phyloP scores from a whole-genome alignment of 2,113 vertebrate genomes.

The Verasper variegatus region DNA sequence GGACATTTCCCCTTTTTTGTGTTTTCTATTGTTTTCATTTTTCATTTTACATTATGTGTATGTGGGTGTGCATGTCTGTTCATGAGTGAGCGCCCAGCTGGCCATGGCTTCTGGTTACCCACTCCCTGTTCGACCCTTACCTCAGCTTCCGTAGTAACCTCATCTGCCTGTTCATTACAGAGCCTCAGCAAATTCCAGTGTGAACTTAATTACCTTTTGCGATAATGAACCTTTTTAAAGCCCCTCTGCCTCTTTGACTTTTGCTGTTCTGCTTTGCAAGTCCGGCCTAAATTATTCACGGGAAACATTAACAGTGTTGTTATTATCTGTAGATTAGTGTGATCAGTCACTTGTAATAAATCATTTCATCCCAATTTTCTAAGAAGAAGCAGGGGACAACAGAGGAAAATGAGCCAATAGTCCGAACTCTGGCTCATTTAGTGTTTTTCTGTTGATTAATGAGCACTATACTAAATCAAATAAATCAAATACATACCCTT shows the following conservation, averaged over 20 bases:
- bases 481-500: neutral
- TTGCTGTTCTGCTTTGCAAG: neutral
- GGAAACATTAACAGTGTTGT: neutral
- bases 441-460: neutral
- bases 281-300: neutral
- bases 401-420: neutral
- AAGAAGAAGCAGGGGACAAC: neutral
- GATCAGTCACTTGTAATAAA: constrained; percentile 3
- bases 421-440: neutral
- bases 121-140: neutral
- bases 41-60: too few species aligned
- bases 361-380: neutral
- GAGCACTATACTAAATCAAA: neutral
- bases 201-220: neutral
- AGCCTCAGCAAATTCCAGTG: neutral
- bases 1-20: too few species aligned
- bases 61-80: too few species aligned
- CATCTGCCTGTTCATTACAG: neutral
- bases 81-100: too few species aligned
- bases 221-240: neutral
- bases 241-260: neutral
- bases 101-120: too few species aligned
- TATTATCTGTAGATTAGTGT: neutral
- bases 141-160: neutral
- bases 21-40: too few species aligned